Base-by-base conservation (phyloP, 92 coral and sea anemone genomes). In the Epizoanthus ramosus region DNA sequence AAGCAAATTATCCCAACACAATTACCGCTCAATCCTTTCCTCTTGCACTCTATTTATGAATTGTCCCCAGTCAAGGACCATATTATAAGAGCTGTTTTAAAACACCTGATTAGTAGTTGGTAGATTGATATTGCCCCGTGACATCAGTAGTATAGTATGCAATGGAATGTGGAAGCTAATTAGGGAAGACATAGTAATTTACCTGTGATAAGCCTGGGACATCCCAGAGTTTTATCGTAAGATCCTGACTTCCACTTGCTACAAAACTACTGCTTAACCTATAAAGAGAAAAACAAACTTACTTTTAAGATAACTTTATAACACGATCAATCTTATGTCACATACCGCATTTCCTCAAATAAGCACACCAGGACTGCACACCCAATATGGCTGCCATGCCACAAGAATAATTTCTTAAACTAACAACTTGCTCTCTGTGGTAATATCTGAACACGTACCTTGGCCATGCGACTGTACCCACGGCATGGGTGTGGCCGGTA, bases 231-330 rank as follows among this genome's bases (percentile, higher is more conserved):
- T 95, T 95, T n/a, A 95, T 71, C 9, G 98, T 95, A 37, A 67
- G 77, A 77, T 95, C 98, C 81, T 95, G 98, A 65, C 98, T 95
- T 71, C 95, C 95, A 73, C 98, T 95, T 47, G 89, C 95, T 1
- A 95, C 87, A 83, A 95, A 95, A 14, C 74, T 87, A 80, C 84
- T 87, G 61, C 85, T 74, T 21, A 85, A 75, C 70, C 98, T 95
- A 58, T 28, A 60, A 10, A 50, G 54, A 10, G 72, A 18, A 21
- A 54, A 52, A 39, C 7, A 9, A 74, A 81, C 52, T 33, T n/a
- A 8, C 1, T 28, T n/a, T 13, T 28, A 23, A n/a, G 0, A 15
- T 3, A 37, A 37, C 1, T 1, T 37, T 37, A 56, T 39, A 18
- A 82, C 45, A 2, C 3, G 60, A 53, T 43, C 9, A 65, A 3